Percentiles rank a stretch among this genome's conserved stretches.
Evolutionary conservation across 2,888 invertebrate species (phyloP).

Genomic region (Tiliacea citrago): DNA sequence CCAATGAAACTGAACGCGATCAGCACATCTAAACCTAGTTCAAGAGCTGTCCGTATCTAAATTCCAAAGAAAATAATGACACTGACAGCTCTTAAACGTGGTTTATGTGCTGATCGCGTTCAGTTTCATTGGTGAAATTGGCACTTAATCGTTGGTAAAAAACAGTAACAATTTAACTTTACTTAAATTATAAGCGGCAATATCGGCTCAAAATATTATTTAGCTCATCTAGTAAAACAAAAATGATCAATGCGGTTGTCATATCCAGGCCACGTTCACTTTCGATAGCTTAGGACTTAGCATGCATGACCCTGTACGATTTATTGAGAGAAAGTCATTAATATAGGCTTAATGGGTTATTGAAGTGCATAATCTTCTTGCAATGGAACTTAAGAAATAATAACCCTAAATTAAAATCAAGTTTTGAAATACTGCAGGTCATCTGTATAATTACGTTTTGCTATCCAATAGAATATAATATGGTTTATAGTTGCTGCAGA

Average conservation of each 20-base stretch:
- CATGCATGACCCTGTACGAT: conserved; percentile 60
- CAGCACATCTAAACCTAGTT: no score
- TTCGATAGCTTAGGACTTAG: conserved; percentile 58
- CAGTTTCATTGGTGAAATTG: no score
- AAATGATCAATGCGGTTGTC: conserved; percentile 69
- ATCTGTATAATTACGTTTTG: not conserved
- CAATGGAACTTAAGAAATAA: not conserved
- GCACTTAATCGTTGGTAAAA: not conserved
- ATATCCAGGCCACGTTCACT: conserved; percentile 66
- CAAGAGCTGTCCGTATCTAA: no score
- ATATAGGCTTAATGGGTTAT: conserved; percentile 17
- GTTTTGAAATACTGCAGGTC: not conserved
- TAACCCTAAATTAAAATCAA: not conserved
- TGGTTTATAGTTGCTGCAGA: no score
- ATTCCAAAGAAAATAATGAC: no score
- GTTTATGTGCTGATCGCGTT: no score
- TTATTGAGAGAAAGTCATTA: conserved; percentile 63
- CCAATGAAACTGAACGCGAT: no score
- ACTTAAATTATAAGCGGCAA: not conserved
- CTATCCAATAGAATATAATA: no score
- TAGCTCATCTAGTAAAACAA: conserved; percentile 48
- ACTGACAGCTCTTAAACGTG: no score
- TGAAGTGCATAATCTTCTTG: conserved; percentile 25
- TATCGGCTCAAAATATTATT: no score
- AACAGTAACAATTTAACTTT: not conserved